Conservation (phyloP, 2,797 vertebrate species). For the Chelmon rostratus region DNA sequence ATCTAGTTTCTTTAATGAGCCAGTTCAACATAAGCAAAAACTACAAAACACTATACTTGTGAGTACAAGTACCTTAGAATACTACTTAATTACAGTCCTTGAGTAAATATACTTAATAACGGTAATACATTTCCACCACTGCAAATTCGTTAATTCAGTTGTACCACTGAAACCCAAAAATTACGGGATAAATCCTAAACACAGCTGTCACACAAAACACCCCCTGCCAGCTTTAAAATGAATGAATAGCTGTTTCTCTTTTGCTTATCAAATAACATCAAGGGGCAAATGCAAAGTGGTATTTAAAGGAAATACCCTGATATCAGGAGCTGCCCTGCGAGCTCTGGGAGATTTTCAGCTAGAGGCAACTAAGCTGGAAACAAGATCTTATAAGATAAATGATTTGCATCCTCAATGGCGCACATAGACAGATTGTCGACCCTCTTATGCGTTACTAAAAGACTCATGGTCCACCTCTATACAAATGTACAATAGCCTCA, state of each 20-base stretch:
- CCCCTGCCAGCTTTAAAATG: background rate
- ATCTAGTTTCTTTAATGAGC: background rate
- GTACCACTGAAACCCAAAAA: background rate
- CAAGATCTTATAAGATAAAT: background rate
- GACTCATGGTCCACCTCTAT: background rate
- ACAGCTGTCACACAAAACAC: background rate
- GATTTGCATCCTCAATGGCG: slow-evolving; percentile 40
- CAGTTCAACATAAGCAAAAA: background rate
- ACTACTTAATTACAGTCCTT: background rate
- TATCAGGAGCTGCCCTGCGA: background rate
- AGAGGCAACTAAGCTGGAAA: slow-evolving; percentile 29
- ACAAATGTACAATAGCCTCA: background rate
- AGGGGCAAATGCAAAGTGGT: slow-evolving; percentile 27
- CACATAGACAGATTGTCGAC: slow-evolving; percentile 3
- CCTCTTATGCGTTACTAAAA: slow-evolving; percentile 29
- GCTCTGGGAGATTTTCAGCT: slow-evolving; percentile 18
- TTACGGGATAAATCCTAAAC: background rate
- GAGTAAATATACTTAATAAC: background rate
- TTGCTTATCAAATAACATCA: slow-evolving; percentile 27
- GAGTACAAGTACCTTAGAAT: background rate
- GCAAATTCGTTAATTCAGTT: background rate
- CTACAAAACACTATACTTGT: background rate
- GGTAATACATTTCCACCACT: background rate
- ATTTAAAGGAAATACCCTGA: background rate
- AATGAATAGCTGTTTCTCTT: background rate